These are phyloP conservation scores for Tyrophagus putrescentiae DNA, from an alignment of 1,140 invertebrate species.

Conservation along the genomic window DNA sequence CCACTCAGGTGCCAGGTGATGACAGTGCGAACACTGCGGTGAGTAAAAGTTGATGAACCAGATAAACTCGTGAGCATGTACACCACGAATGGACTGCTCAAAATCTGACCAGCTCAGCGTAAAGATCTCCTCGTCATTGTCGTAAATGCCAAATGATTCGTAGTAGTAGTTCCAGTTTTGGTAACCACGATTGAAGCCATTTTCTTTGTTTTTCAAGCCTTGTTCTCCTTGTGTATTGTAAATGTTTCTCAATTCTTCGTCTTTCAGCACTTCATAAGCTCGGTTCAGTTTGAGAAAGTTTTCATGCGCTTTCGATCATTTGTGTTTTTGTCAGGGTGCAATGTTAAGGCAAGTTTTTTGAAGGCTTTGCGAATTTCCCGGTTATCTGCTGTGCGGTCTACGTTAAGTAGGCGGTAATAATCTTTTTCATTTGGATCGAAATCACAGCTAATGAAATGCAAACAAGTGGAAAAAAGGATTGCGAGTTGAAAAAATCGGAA, in stretches of 20 bases:
- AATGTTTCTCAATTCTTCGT: constrained; percentile 55
- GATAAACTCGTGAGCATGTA: constrained; percentile 37
- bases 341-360: constrained; percentile 38
- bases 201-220: constrained; percentile 41
- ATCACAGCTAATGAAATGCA: no score
- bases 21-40: constrained; percentile 66
- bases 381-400: constrained; percentile 32
- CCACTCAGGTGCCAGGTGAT: constrained; percentile 58
- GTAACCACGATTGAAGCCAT: constrained; percentile 43
- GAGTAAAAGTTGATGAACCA: constrained; percentile 79
- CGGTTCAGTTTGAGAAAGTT: constrained; percentile 59
- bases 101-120: constrained; percentile 56
- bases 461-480: no score
- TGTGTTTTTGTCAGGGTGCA: constrained; percentile 48
- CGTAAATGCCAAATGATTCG: constrained; percentile 70
- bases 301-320: constrained; percentile 54
- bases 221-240: constrained; percentile 67
- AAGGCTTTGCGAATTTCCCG: constrained; percentile 42
- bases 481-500: no score
- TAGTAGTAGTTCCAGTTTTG: constrained; percentile 67
- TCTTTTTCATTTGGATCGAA: constrained; percentile 25
- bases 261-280: constrained; percentile 70
- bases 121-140: constrained; percentile 64
- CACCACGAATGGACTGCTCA: constrained; percentile 46
- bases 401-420: constrained; percentile 36